phyloP scores from a whole-genome alignment of 2,113 vertebrate species.

The Tringa solitaria region DNA sequence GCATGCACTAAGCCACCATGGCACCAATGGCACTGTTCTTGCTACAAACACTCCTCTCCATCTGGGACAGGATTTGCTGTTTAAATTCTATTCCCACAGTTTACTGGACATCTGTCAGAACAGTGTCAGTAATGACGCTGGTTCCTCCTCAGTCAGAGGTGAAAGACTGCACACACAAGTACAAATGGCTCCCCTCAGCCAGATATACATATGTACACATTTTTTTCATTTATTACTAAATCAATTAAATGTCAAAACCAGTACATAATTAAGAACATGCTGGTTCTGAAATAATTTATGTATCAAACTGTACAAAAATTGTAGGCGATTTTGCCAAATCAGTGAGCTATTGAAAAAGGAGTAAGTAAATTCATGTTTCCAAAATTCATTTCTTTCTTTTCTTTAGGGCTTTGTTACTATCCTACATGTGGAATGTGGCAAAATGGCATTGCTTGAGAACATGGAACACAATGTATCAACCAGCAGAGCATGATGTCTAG shows the following conservation, averaged over 20 bases:
- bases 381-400: not conserved
- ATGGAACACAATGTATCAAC: not conserved
- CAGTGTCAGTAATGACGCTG: rapidly evolving
- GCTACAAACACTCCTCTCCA: not conserved
- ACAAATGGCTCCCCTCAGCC: not conserved
- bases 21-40: not conserved
- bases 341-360: not conserved
- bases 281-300: not conserved
- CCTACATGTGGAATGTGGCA: not conserved
- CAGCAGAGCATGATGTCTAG: not conserved
- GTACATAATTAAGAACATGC: not conserved
- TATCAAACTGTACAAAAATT: not conserved
- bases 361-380: not conserved
- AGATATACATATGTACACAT: not conserved
- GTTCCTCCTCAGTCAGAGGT: not conserved
- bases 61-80: not conserved
- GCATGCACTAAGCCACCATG: not conserved
- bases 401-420: not conserved
- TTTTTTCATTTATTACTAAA: not conserved
- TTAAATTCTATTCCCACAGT: not conserved
- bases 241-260: not conserved
- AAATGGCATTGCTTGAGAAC: not conserved
- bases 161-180: not conserved
- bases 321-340: not conserved
- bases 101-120: not conserved